Evolutionary conservation across 2,797 vertebrate species (phyloP), one percentile per base, ranked within the genome.

Genomic region (Danio jaintianensis): DNA sequence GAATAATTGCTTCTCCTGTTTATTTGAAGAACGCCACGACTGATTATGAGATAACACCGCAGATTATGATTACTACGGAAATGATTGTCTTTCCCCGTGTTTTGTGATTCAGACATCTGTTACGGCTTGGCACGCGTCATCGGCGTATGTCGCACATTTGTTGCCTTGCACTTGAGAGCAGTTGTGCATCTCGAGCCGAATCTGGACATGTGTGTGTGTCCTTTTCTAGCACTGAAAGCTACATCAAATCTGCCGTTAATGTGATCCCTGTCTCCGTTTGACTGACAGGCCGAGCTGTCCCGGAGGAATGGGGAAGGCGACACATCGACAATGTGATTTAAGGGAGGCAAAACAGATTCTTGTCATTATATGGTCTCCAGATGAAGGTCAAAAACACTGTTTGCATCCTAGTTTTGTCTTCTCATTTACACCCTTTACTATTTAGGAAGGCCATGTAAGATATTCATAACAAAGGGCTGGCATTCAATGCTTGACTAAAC

Each of bases 381-480:
- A 62, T 75, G 77, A 85, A 85, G 83, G 67, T 79, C 82, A 80
- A 72, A 82, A 53, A 73, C 74, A 69, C 15, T 66, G 56, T 36
- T 56, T 61, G 67, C 8, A 40, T 29, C 71, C 72, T 36, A 56
- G 76, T 58, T 68, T 80, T 68, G 72, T 69, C 76, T 75, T 55
- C 36, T 59, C 29, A 42, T 55, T 73, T 40, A 63, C 70, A 67
- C 47, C 22, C 63, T 42, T 52, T 75, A 29, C 61, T 20, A 66
- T 12, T 48, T 16, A 7, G 52, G 29, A 50, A 75, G 78, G 68
- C 74, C 58, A 18, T 53, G 69, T 73, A 79, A 78, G 81, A 78
- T 83, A 85, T 83, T 83, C 78, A 83, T 78, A 84, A 75, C 81
- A 75, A 76, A 68, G 84, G 64, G 78, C 64, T 77, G 55, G 63